Conservation (phyloP, 2,797 vertebrate genomes). For the Mormyrops boulengeri region DNA sequence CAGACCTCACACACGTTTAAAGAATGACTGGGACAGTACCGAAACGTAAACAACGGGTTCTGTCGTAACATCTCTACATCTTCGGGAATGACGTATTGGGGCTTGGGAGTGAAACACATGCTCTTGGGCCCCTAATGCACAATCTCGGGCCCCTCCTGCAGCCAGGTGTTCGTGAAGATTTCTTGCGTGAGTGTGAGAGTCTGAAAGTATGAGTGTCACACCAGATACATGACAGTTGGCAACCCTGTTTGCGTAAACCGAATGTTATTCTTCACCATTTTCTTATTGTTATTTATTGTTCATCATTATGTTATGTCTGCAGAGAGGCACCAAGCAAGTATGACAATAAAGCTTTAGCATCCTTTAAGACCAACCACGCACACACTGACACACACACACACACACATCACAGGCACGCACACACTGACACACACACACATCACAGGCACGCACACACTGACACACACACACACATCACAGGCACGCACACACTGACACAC, state of each 20-base stretch:
- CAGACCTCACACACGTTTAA: too few species aligned
- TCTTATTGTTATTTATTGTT: neutral
- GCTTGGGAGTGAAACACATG: too few species aligned
- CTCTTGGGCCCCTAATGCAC: too few species aligned
- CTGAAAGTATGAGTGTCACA: neutral
- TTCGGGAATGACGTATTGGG: too few species aligned
- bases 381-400: neutral
- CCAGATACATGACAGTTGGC: neutral
- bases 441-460: too few species aligned
- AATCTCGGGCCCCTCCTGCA: neutral
- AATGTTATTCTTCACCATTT: neutral
- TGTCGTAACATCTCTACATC: too few species aligned
- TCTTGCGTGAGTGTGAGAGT: neutral
- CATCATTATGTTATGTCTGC: neutral
- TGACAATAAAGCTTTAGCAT: neutral
- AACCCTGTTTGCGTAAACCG: neutral
- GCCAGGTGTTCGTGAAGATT: neutral
- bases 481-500: neutral
- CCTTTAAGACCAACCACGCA: neutral
- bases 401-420: too few species aligned
- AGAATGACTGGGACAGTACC: too few species aligned
- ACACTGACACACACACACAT: neutral
- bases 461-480: too few species aligned
- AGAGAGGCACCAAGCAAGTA: neutral
- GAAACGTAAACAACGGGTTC: too few species aligned